Evolutionary conservation across 2,888 invertebrate species (phyloP).

Genomic region (Clostera curtula): DNA sequence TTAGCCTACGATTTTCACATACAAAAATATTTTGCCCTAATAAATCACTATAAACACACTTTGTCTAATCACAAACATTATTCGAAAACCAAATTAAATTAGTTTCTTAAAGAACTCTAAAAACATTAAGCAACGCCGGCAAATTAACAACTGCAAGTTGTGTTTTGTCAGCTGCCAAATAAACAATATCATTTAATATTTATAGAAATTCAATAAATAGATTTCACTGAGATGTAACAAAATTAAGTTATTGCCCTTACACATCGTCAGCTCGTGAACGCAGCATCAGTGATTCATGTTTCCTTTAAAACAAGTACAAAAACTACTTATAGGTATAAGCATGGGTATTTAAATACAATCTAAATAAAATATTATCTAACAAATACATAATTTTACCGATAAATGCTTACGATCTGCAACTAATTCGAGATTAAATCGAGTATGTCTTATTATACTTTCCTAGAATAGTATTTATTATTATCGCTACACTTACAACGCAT

Average conservation of each 20-base stretch:
- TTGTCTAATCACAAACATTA: conserved; percentile 36
- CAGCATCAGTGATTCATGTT: conserved; percentile 11
- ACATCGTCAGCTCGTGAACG: conserved; percentile 13
- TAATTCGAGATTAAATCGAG: conserved; percentile 36
- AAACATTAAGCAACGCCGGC: conserved; percentile 28
- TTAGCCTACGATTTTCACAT: conserved; percentile 58
- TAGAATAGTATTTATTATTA: no score
- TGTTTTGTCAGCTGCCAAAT: no score
- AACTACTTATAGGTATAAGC: conserved; percentile 21
- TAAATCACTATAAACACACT: conserved; percentile 60
- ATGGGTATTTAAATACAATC: conserved; percentile 18
- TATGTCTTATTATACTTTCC: no score
- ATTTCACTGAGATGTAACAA: conserved; percentile 16
- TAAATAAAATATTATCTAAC: conserved; percentile 25
- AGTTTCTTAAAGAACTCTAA: no score
- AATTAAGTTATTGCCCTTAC: conserved; percentile 14
- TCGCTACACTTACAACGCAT: no score
- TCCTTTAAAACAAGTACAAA: conserved; percentile 20
- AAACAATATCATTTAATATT: no score
- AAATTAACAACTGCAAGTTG: no score
- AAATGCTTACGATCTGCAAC: conserved; percentile 40
- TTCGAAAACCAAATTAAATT: no score
- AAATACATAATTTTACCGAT: conserved; percentile 26
- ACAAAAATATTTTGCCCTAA: conserved; percentile 69
- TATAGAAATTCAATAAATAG: conserved; percentile 25